Evolutionary conservation across 2,797 vertebrate genomes (phyloP), one percentile per base, ranked within the genome.

Genomic region (Pangasius krempfi): DNA sequence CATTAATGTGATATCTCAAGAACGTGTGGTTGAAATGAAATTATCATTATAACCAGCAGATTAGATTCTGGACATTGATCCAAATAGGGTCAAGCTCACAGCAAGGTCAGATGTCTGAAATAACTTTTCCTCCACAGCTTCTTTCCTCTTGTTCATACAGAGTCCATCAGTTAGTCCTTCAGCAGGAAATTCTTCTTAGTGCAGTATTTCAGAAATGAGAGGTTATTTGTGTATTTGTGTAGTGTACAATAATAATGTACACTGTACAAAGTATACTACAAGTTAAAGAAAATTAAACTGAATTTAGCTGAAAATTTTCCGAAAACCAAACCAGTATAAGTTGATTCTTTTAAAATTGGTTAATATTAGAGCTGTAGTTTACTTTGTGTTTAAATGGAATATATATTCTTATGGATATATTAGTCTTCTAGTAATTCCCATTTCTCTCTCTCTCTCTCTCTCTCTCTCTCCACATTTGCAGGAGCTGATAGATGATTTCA

Each of bases 401-500:
- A 37, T 37, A 70, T 70, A 20, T 70, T 72, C 2, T 9, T 22
- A 44, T 44, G 37, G 33, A 44, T 44, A 73, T 73, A 30, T 66
- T 66, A n/a, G 1, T 66, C n/a, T 64, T 66, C n/a, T 25, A 66
- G 64, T 30, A 66, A 66, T 66, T 66, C 58, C 58, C 58, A 25
- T 25, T 8, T 60, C 22, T 40, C 2, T 83, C 22, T 40, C 2
- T 83, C 30, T 37, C 37, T 37, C 37, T 60, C 20, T 40, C 2
- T 83, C 22, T 40, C 2, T 83, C 30, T 47, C 18, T n/a, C n/a
- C 3, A 12, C 20, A 33, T 85, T 30, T 72, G 16, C 84, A 99
- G 98, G 98, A 99, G 93, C 94, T 99, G 94, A 99, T 99, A 47
- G 98, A 99, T 89, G 98, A 99, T 94, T 99, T 99, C 97, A 99